Base-by-base conservation (phyloP, 2,113 vertebrate species). In the cattle (Bos taurus) region DNA sequence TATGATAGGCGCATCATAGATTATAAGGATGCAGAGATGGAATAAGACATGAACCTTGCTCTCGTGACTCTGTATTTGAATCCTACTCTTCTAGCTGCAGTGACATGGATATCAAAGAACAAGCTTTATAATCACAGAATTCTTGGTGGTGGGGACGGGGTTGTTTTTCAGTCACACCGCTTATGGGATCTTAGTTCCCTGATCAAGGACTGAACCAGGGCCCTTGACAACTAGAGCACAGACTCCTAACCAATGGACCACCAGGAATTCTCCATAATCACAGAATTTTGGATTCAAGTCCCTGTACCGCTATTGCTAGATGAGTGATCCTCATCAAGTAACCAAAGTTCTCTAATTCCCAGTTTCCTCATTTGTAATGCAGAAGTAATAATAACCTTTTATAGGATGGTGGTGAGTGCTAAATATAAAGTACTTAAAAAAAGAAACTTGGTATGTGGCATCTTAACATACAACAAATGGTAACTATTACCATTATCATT, bases 401-500 rank as follows among this genome's bases (percentile, higher is more conserved):
- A 82, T 19, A 89, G 40, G 36, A 88, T 40, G 43, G 13, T 77
- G 25, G 46, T 78, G 21, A 95, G 3, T 62, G 54, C 46, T 85
- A 95, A 93, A 74, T 54, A 90, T 12, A 86, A 95, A 86, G n/a
- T 48, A 90, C 21, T 26, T 80, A 48, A 52, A 87, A 95, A 92
- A 95, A 80, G 30, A 78, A 93, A 93, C 48, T 80, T 88, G 36
- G 21, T 52, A 43, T 67, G 50, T 91, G 54, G 17, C 80, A 91
- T 95, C 90, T n/a, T 60, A 23, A 67, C 46, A 50, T 9, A 60
- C 12, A 85, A 64, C 33, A 88, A 88, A 77, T 94, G 7, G 46
- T 87, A 77, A 89, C 77, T 80, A 84, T 87, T 88, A 84, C 40
- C 40, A 77, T 91, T 95, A 97, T 89, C 50, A 82, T 80, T 94